Conservation (phyloP, 2,888 invertebrate genomes). For the Nezara viridula region DNA sequence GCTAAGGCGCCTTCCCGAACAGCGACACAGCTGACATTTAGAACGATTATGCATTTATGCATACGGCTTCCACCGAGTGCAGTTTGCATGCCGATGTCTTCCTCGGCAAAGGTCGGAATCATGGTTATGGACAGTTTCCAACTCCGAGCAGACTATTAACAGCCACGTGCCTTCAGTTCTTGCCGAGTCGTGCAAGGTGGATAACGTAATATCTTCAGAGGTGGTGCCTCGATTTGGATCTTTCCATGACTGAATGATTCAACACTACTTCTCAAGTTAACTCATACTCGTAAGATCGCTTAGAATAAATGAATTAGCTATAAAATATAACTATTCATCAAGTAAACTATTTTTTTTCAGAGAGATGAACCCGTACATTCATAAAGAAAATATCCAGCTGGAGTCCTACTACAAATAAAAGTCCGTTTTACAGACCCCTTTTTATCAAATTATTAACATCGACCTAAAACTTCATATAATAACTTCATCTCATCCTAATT, state of each 20-base stretch:
- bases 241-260: neutral
- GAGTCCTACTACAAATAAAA: too few relatives aligned
- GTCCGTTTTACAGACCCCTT: too few relatives aligned
- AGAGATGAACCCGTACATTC: too few relatives aligned
- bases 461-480: too few relatives aligned
- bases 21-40: slow-evolving; percentile 11
- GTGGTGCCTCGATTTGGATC: neutral
- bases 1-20: neutral
- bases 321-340: too few relatives aligned
- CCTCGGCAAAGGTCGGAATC: slow-evolving; percentile 43
- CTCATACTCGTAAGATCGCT: too few relatives aligned
- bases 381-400: too few relatives aligned
- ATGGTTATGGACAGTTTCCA: slow-evolving; percentile 36
- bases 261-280: neutral
- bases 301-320: too few relatives aligned
- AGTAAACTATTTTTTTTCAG: too few relatives aligned
- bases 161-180: neutral
- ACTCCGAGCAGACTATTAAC: neutral
- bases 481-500: too few relatives aligned
- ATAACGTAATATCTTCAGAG: neutral
- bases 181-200: slow-evolving; percentile 2
- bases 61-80: neutral
- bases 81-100: slow-evolving; percentile 31
- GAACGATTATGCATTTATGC: slow-evolving; percentile 38
- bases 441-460: too few relatives aligned